Evolutionary conservation across 35 echinoderm and acorn worm genomes (phyloP).

Genomic region (Lytechinus pictus): DNA sequence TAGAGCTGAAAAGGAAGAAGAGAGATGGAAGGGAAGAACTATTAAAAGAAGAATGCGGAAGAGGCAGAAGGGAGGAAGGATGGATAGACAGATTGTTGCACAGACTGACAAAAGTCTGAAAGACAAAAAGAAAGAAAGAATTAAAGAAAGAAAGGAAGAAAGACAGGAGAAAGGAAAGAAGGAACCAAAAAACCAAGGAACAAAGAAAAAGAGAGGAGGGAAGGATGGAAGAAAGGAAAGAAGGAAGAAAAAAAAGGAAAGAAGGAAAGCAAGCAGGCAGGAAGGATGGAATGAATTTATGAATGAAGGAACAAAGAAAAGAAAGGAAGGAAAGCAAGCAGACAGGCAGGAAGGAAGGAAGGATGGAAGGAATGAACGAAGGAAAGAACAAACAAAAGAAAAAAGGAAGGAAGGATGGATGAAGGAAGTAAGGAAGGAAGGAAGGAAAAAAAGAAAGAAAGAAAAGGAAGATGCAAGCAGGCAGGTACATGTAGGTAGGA

Average conservation of each 20-base stretch:
- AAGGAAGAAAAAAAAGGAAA: not conserved
- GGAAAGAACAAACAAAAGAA: not conserved
- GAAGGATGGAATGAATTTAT: not conserved
- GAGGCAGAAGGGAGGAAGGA: not conserved
- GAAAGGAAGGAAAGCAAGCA: not conserved
- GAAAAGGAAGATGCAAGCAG: too few species aligned
- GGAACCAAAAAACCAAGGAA: too few species aligned
- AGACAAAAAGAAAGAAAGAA: not conserved
- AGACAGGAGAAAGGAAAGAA: too few species aligned
- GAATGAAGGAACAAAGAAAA: not conserved
- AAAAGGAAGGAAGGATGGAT: not conserved
- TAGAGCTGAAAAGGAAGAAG: too few species aligned
- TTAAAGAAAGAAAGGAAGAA: not conserved
- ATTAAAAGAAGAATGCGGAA: not conserved
- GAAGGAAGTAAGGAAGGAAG: too few species aligned
- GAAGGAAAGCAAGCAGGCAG: not conserved
- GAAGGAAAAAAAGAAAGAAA: not conserved
- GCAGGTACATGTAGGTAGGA: not conserved
- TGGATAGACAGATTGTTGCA: too few species aligned
- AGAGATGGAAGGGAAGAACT: too few species aligned
- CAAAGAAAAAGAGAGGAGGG: not conserved
- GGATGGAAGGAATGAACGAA: not conserved
- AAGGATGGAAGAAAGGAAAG: not conserved
- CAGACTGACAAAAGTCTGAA: too few species aligned
- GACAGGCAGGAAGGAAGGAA: not conserved